A percentile compares a stretch with the other conserved stretches of the same genome.
phyloP scores from a whole-genome alignment of 2,888 invertebrate species.

The Orthosia incerta region DNA sequence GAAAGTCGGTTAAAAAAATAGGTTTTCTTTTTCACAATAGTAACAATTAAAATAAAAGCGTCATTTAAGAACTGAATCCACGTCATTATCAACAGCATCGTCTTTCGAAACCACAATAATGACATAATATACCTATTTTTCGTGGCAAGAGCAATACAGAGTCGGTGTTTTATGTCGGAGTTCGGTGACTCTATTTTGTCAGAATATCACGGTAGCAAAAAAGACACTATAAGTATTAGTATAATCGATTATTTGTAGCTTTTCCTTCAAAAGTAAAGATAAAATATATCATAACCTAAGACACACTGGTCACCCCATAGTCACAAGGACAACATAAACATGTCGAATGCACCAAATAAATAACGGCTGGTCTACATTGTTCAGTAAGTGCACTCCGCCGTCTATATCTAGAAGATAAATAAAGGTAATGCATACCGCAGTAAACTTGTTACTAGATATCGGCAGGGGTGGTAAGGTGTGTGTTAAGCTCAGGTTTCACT shows the following conservation, averaged over 20 bases:
- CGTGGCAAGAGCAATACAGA: too few species aligned
- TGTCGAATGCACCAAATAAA: conserved; percentile 62
- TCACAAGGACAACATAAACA: conserved; percentile 43
- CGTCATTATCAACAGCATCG: too few species aligned
- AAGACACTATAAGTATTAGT: neutral
- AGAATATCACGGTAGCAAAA: neutral
- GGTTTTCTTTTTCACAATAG: too few species aligned
- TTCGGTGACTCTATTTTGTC: too few species aligned
- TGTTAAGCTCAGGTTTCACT: conserved; percentile 38
- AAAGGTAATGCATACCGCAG: conserved; percentile 67
- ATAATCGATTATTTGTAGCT: neutral
- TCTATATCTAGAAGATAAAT: conserved; percentile 73
- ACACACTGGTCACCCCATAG: conserved; percentile 11
- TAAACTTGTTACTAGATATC: conserved; percentile 64
- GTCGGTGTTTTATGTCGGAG: too few species aligned
- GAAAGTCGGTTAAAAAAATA: too few species aligned
- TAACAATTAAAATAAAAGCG: too few species aligned
- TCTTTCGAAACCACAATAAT: too few species aligned
- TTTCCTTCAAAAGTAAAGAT: neutral
- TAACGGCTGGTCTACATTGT: conserved; percentile 67
- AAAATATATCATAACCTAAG: neutral
- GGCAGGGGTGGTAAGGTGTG: conserved; percentile 53
- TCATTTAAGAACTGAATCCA: too few species aligned
- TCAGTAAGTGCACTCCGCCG: conserved; percentile 79
- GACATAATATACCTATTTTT: too few species aligned